Base-by-base conservation (phyloP, 2,888 invertebrate species). In the Gibbula magus region DNA sequence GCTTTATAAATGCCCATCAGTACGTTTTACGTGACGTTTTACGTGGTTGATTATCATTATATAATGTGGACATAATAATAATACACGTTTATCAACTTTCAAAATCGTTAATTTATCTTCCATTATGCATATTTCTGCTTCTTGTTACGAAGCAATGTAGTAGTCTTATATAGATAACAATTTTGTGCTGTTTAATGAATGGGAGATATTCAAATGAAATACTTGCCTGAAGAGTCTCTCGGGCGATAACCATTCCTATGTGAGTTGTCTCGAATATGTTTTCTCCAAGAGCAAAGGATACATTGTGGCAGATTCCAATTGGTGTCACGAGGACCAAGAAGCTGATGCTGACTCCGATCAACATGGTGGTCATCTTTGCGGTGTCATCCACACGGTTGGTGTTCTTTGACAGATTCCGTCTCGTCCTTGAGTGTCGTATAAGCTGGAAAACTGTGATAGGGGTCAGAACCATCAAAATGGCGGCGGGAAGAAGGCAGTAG, bases 161-260 rank as follows among this genome's bases (percentile, higher is more conserved):
- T 8, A 35, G n/a, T n/a, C n/a, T n/a, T n/a, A n/a, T n/a, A 35
- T 8, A 35, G 35, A 8, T 5, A 35, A 35, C 3, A 5, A 35
- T 5, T 35, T 8, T 8, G 8, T 8, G 35, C 8, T 8, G 8
- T 35, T 8, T 3, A 3, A 35, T 35, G 8, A 35, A 5, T 35
- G 3, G 35, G 35, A 5, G 4, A 5, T 3, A 5, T 8, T 35
- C 4, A 3, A 35, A 35, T 5, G 35, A 35, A 35, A 35, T 8
- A 13, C 7, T 25, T 25, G 25, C 61, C 61, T 25, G 54, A 22
- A 32, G 79, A 76, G 5, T 39, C 78, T 61, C 61, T 25, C 74
- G 89, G 5, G 82, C 83, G 0, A 88, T 86, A 7, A 89, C 84
- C 18, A 88, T 25, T 20, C 88, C 82, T 75, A 86, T 88, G 3